A percentile compares a stretch with the other conserved stretches of the same genome.
Evolutionary conservation across 1,140 invertebrate genomes (phyloP).

Genomic region (Drosophila virilis): DNA sequence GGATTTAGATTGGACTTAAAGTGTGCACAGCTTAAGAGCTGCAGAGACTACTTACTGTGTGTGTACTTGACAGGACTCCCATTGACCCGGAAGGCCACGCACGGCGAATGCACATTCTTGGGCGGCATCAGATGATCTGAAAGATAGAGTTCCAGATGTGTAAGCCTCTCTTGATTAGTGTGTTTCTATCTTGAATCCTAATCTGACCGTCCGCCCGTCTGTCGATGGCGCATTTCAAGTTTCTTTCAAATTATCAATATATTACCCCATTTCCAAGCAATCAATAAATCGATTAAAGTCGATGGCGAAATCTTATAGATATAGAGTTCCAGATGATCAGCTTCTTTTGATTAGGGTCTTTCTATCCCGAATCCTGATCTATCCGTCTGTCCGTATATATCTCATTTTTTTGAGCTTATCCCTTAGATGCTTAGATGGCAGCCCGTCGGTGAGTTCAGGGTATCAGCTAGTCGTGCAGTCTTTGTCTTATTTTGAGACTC

Average conservation of each 20-base stretch:
- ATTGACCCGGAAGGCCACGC: constrained; percentile 92
- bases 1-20: not conserved
- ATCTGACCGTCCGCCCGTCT: no score
- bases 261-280: no score
- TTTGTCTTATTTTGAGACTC: constrained; percentile 2
- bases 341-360: not conserved
- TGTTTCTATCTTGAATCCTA: no score
- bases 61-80: constrained; percentile 89
- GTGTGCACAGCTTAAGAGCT: not conserved
- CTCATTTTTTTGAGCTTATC: no score
- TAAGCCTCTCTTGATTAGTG: not conserved
- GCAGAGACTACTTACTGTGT: constrained; percentile 87
- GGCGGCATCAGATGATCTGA: constrained; percentile 67
- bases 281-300: no score
- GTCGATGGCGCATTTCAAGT: no score
- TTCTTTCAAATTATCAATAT: no score
- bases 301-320: no score
- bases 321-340: no score
- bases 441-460: no score
- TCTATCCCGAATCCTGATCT: not conserved
- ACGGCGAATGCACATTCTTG: constrained; percentile 89
- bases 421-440: no score
- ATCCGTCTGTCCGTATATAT: not conserved
- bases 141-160: not conserved
- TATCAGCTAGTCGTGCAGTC: no score